Base-by-base conservation (phyloP, 2,113 vertebrate species). In the Furnarius figulus region DNA sequence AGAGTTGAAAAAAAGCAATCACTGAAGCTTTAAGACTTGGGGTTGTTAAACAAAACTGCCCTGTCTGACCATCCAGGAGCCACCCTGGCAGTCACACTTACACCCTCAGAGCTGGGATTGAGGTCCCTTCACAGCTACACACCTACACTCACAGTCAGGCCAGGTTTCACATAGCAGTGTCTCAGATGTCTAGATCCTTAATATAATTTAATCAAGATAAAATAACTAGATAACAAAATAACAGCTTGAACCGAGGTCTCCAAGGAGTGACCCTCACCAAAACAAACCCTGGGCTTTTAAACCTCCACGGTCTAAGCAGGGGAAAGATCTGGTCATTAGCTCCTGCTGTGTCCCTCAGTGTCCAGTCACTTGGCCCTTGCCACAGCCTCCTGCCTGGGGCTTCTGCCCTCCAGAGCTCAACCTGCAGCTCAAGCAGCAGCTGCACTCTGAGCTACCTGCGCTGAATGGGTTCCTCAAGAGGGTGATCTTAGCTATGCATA, bases 401-500 rank as follows among this genome's bases (percentile, higher is more conserved):
- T 33, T 44, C 37, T 44, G 37, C 15, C 3, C 52, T 15, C 5
- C 52, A 28, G 19, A 74, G 61, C 68, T 52, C 61, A 28, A n/a
- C 12, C 33, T 59, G 61, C 49, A 80, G 50, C 67, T 65, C 58
- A 27, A 25, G 11, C 35, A 42, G 35, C 47, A 74, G 77, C 33
- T 28, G 65, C 59, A 28, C 42, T 8, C 9, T 5, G 12, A 74
- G 44, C 8, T 8, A 44, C 37, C 22, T 21, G 33, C 12, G 37
- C 37, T 17, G 28, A 74, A 59, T 2, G 3, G 52, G 39, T 10
- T 25, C 44, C 33, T 59, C 27, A 46, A 14, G 18, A 37, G n/a
- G 10, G 20, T 31, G 15, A 56, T 21, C 24, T 47, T 6, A 46
- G 14, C 28, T 46, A 62, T 0, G 2, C 3, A 10, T 1, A 33